Evolutionary conservation across 2,113 vertebrate species (phyloP).

Genomic region (Aptenodytes forsteri): DNA sequence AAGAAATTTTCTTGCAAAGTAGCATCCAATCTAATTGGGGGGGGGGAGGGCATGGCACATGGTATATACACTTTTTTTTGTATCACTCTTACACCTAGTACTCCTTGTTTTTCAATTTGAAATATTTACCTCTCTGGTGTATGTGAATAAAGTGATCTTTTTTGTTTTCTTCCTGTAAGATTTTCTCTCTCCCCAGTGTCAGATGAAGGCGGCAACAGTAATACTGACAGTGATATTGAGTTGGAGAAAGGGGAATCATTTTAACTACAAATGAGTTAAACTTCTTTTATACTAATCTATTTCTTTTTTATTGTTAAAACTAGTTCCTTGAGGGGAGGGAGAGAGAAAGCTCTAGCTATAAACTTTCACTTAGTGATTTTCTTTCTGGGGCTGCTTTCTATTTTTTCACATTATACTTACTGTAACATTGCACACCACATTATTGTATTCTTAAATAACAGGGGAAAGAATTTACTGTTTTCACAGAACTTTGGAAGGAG

Average conservation of each 20-base stretch:
- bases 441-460: slow-evolving; percentile 23
- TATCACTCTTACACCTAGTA: not conserved
- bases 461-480: not conserved
- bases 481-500: not conserved
- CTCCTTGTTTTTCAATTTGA: not conserved
- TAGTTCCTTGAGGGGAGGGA: not conserved
- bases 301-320: slow-evolving; percentile 23
- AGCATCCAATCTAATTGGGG: not conserved
- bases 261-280: slow-evolving; percentile 13
- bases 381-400: slow-evolving; percentile 1
- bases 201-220: not conserved
- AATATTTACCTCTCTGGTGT: not conserved
- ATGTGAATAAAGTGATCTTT: not conserved
- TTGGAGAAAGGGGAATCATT: not conserved
- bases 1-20: not conserved
- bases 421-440: not conserved
- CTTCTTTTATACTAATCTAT: slow-evolving; percentile 4
- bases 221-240: not conserved
- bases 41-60: not conserved
- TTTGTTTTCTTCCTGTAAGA: not conserved
- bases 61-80: rapidly evolving
- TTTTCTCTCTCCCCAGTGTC: not conserved
- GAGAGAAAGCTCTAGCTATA: not conserved
- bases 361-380: not conserved
- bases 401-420: not conserved